Evolutionary conservation across 2,113 vertebrate species (phyloP).

Genomic region (Myxocyprinus asiaticus): DNA sequence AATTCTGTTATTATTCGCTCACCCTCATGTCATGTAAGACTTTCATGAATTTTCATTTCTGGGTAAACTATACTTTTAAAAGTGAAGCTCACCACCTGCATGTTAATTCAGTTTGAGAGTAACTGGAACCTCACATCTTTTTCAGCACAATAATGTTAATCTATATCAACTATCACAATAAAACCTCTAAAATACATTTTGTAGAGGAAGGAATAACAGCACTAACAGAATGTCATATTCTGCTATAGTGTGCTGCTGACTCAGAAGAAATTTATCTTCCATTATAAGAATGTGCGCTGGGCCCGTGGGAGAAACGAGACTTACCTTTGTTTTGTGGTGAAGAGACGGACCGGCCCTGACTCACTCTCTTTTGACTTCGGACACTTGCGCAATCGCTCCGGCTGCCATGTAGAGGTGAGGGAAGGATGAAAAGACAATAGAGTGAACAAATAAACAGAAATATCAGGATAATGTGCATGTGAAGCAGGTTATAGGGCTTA

Average conservation of each 20-base stretch:
- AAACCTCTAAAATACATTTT: too few relatives aligned
- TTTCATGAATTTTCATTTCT: too few relatives aligned
- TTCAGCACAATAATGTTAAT: too few relatives aligned
- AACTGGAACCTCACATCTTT: too few relatives aligned
- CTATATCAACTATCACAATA: too few relatives aligned
- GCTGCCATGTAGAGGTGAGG: constrained; percentile 87
- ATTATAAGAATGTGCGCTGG: constrained; percentile 95
- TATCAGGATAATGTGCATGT: background rate
- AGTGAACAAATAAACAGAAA: background rate
- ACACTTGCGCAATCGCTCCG: constrained; percentile 87
- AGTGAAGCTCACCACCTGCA: too few relatives aligned
- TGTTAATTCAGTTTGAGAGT: too few relatives aligned
- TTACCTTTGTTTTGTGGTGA: constrained; percentile 94
- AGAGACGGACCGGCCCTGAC: constrained; percentile 85
- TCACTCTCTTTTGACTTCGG: constrained; percentile 91
- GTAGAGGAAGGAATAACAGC: too few relatives aligned
- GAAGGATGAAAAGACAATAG: background rate
- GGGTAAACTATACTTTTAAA: too few relatives aligned
- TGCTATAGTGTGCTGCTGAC: constrained; percentile 83
- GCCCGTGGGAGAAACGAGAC: constrained; percentile 89
- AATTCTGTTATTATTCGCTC: too few relatives aligned
- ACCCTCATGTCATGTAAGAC: too few relatives aligned
- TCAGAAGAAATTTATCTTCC: constrained; percentile 86
- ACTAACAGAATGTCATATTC: background rate
- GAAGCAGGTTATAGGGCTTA: too few relatives aligned